phyloP scores from a whole-genome alignment of 2,888 invertebrate species.

The Nomada goodeniana region DNA sequence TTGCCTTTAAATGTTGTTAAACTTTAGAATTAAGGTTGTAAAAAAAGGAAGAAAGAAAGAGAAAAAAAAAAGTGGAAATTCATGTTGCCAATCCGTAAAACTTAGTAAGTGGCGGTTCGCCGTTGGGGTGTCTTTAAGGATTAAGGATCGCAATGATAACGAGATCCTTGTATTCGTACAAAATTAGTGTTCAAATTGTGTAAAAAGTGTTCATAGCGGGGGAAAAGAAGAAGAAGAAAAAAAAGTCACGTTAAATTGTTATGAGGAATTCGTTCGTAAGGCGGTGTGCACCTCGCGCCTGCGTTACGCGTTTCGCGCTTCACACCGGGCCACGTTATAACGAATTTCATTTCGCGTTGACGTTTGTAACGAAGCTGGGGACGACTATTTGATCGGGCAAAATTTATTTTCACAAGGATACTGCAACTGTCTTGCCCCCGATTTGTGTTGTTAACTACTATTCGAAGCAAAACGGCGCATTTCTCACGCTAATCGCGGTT shows the following conservation, averaged over 20 bases:
- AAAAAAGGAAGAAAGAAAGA: conserved; percentile 39
- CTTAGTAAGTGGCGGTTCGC: conserved; percentile 32
- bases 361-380: too few species aligned
- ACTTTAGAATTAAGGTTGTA: conserved; percentile 72
- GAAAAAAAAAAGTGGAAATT: conserved; percentile 59
- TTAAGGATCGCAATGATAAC: conserved; percentile 28
- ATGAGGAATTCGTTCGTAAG: conserved; percentile 45
- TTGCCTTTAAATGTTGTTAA: conserved; percentile 73
- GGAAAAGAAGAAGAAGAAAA: conserved; percentile 1
- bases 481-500: conserved; percentile 69
- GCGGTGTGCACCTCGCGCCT: conserved; percentile 12
- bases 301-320: conserved; percentile 28
- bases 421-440: conserved; percentile 53
- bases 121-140: conserved; percentile 25
- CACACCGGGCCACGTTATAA: neutral
- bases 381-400: neutral
- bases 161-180: conserved; percentile 64
- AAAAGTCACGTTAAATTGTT: conserved; percentile 43
- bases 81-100: conserved; percentile 70
- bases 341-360: neutral
- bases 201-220: conserved; percentile 69
- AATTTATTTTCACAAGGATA: neutral
- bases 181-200: conserved; percentile 72
- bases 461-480: conserved; percentile 36
- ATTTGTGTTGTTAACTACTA: conserved; percentile 17